Conservation (phyloP, 1,140 invertebrate genomes). For the Caerostris darwini region DNA sequence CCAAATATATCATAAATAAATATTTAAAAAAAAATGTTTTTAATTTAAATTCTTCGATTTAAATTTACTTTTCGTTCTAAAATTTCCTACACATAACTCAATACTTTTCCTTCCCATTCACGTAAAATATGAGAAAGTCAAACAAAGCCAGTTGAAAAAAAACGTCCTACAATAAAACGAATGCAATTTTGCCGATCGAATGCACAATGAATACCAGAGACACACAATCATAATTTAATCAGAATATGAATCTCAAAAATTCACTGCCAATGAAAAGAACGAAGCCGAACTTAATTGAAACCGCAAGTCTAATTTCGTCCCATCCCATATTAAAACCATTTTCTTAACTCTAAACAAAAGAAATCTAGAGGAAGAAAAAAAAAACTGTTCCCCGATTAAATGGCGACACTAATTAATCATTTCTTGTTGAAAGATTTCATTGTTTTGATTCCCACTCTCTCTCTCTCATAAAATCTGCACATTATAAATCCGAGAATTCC, state of each 20-base stretch:
- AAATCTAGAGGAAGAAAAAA: not conserved
- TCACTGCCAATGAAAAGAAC: not conserved
- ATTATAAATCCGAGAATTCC: not conserved
- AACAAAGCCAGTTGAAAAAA: not conserved
- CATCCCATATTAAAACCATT: not conserved
- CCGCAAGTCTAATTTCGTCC: constrained; percentile 6
- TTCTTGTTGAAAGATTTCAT: not conserved
- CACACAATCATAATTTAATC: constrained; percentile 3
- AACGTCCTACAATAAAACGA: not conserved
- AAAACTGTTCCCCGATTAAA: not conserved
- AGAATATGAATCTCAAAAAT: not conserved
- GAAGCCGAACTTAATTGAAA: not conserved
- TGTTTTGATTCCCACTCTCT: not conserved
- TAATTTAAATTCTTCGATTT: not conserved
- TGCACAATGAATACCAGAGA: not conserved
- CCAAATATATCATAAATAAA: too few relatives aligned
- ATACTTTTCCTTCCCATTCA: not conserved
- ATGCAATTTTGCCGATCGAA: not conserved
- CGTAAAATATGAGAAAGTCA: not conserved
- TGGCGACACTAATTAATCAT: constrained; percentile 9
- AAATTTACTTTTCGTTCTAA: too few relatives aligned
- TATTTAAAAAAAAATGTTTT: not conserved
- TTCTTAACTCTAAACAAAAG: constrained; percentile 18
- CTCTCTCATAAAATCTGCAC: not conserved
- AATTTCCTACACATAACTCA: too few relatives aligned